Conservation (phyloP, 1,140 invertebrate genomes). For the Ceratosolen solmsi region DNA sequence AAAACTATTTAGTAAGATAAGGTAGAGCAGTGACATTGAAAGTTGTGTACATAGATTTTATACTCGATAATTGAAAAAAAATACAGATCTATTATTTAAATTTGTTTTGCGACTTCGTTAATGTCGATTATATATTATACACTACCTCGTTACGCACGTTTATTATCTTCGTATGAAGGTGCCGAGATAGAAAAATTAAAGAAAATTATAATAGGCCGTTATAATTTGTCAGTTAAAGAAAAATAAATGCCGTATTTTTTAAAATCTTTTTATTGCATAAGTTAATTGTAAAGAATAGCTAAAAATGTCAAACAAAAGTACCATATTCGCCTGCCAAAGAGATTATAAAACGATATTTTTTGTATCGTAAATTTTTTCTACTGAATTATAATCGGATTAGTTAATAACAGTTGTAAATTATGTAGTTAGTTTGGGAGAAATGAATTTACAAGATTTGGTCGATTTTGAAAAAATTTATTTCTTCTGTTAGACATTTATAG, state of each 20-base stretch:
- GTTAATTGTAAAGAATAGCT: conserved; percentile 1
- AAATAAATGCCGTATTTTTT: background rate
- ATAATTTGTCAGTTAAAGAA: conserved; percentile 15
- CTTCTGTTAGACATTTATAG: no score
- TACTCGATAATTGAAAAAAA: conserved; percentile 22
- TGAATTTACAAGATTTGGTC: background rate
- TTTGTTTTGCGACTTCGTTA: conserved; percentile 23
- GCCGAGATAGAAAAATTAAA: background rate
- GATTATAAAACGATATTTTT: background rate
- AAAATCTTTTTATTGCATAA: background rate
- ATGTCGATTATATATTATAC: conserved; percentile 20
- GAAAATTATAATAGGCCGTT: conserved; percentile 16
- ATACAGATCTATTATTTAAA: conserved; percentile 23
- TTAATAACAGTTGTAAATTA: conserved; percentile 19
- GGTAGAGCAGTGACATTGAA: conserved; percentile 1
- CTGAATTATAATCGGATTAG: background rate
- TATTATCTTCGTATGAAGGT: conserved; percentile 18
- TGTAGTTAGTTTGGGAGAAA: conserved; percentile 2
- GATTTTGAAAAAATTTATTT: no score
- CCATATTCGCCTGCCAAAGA: conserved; percentile 2
- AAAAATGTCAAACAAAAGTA: conserved; percentile 12
- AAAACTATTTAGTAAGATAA: background rate
- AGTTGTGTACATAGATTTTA: conserved; percentile 29
- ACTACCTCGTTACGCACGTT: conserved; percentile 23
- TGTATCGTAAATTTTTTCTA: conserved; percentile 11